Conservation (phyloP, 2,888 invertebrate genomes). For the Dermolepida albohirtum region DNA sequence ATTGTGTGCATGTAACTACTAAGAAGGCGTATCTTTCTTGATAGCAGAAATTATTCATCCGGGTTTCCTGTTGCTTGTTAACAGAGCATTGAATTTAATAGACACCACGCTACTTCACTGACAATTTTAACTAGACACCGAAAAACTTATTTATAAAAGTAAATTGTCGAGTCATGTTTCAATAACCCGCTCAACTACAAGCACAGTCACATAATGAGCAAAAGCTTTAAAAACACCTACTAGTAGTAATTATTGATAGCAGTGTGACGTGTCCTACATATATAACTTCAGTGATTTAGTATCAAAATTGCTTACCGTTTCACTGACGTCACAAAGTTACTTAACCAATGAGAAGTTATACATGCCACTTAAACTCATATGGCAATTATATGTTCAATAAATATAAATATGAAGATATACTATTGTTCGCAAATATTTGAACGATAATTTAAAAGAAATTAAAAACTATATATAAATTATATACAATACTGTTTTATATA, state of each 20-base stretch:
- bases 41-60: slow-evolving; percentile 14
- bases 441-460: no score
- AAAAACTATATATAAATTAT: no score
- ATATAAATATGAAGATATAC: slow-evolving; percentile 1
- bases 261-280: slow-evolving; percentile 31
- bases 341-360: slow-evolving; percentile 44
- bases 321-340: slow-evolving; percentile 41
- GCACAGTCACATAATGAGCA: slow-evolving; percentile 44
- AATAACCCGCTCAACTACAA: slow-evolving; percentile 48
- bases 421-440: no score
- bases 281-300: slow-evolving; percentile 40
- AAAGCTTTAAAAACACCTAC: slow-evolving; percentile 42
- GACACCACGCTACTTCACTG: slow-evolving; percentile 37
- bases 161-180: slow-evolving; percentile 55
- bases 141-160: slow-evolving; percentile 49
- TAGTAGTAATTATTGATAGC: slow-evolving; percentile 46
- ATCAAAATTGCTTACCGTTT: slow-evolving; percentile 41
- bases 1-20: not conserved
- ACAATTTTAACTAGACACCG: slow-evolving; percentile 15
- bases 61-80: not conserved
- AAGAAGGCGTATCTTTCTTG: slow-evolving; percentile 18
- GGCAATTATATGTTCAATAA: slow-evolving; percentile 3
- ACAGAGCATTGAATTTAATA: slow-evolving; percentile 9
- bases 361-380: slow-evolving; percentile 13
- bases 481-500: no score